These are phyloP conservation scores for Squalus acanthias DNA, from an alignment of 2,797 vertebrate species.

Conservation along the genomic window DNA sequence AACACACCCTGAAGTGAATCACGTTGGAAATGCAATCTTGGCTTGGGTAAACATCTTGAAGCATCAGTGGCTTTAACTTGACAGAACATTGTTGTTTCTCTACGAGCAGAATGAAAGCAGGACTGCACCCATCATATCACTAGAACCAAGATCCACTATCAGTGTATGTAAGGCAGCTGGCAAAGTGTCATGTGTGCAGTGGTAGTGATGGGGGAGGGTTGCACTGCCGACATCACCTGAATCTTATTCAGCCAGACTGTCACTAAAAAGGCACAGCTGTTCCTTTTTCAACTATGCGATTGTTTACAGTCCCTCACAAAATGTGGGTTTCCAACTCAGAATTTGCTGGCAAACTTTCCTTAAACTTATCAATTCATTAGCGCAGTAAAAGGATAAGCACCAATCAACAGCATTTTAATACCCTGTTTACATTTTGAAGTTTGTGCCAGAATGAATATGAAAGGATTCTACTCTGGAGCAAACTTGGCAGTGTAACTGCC, in stretches of 20 bases:
- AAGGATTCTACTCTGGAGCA: neutral
- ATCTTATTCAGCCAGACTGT: neutral
- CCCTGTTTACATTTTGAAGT: neutral
- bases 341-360: neutral
- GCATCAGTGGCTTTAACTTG: neutral
- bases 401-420: neutral
- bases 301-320: neutral
- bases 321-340: neutral
- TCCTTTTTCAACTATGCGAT: neutral
- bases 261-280: neutral
- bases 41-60: constrained; percentile 2
- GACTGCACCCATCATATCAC: neutral
- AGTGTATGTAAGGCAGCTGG: neutral
- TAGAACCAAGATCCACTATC: neutral
- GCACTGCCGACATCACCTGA: neutral
- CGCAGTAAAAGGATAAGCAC: neutral
- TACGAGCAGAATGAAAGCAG: neutral
- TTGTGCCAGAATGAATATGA: neutral
- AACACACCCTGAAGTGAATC: constrained; percentile 1
- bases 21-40: neutral
- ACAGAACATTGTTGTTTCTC: constrained; percentile 9
- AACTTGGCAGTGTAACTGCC: neutral
- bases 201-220: neutral
- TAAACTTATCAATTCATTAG: neutral
- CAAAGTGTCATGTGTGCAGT: neutral